Evolutionary conservation across 2,888 invertebrate genomes (phyloP).

Genomic region (Microctonus aethiopoides): DNA sequence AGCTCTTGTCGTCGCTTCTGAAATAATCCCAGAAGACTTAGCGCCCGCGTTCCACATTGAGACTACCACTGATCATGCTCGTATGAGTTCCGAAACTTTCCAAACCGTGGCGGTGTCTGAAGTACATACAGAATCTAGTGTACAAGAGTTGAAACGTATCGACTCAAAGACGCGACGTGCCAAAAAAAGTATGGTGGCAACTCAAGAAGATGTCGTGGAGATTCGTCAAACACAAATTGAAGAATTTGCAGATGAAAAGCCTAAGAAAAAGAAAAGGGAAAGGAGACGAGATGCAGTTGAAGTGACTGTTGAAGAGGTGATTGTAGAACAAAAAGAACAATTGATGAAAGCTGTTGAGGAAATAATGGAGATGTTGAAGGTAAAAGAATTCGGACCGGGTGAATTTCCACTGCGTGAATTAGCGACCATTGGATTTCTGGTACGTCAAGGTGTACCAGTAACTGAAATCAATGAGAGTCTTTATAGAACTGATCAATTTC

Average conservation of each 20-base stretch:
- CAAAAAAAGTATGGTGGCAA: slow-evolving; percentile 53
- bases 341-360: slow-evolving; percentile 82
- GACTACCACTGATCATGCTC: slow-evolving; percentile 53
- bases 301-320: slow-evolving; percentile 69
- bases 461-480: slow-evolving; percentile 79
- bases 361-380: slow-evolving; percentile 78
- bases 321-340: slow-evolving; percentile 71
- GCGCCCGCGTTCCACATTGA: slow-evolving; percentile 55
- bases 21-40: slow-evolving; percentile 57
- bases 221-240: slow-evolving; percentile 44
- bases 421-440: slow-evolving; percentile 83
- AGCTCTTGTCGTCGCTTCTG: slow-evolving; percentile 59
- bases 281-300: slow-evolving; percentile 67
- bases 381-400: slow-evolving; percentile 83
- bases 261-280: slow-evolving; percentile 55
- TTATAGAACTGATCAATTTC: slow-evolving; percentile 83
- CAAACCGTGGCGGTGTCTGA: slow-evolving; percentile 73
- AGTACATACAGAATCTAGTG: slow-evolving; percentile 70
- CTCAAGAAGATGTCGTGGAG: slow-evolving; percentile 50
- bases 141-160: slow-evolving; percentile 65
- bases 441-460: slow-evolving; percentile 80
- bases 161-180: slow-evolving; percentile 58
- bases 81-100: slow-evolving; percentile 55
- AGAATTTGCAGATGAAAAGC: slow-evolving; percentile 50
- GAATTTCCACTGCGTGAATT: slow-evolving; percentile 83